Conservation (phyloP, 30 jellyfish, hydroid and myxozoan species). For the Clytia hemisphaerica region DNA sequence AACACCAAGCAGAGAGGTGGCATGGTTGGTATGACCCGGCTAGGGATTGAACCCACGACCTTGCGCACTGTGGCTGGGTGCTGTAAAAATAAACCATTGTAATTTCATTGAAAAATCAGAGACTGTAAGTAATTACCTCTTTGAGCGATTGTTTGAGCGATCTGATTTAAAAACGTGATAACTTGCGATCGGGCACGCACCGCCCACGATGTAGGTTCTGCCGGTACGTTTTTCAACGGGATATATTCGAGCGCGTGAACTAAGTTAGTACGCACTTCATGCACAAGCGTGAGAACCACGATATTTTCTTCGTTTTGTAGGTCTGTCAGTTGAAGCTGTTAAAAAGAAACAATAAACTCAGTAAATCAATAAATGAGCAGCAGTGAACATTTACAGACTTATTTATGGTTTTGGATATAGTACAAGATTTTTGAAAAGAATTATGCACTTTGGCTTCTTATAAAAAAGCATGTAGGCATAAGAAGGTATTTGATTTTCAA, state of each 20-base stretch:
- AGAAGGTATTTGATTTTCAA: too few species aligned
- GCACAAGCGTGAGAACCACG: conserved; percentile 60
- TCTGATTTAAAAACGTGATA: conserved; percentile 35
- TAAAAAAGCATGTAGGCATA: background rate
- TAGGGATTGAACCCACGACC: too few species aligned
- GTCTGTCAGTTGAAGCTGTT: conserved; percentile 80
- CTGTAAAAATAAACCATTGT: too few species aligned
- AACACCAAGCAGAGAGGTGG: too few species aligned
- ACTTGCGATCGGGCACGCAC: conserved; percentile 69
- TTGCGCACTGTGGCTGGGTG: too few species aligned
- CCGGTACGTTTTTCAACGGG: conserved; percentile 52
- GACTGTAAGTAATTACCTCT: conserved; percentile 38
- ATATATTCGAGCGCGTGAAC: conserved; percentile 80
- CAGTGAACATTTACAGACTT: background rate
- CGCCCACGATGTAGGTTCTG: conserved; percentile 91
- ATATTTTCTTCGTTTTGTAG: conserved; percentile 46
- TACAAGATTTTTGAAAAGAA: too few species aligned
- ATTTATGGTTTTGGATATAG: too few species aligned
- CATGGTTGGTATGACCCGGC: too few species aligned
- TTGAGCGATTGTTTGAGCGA: conserved; percentile 50
- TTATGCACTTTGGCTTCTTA: background rate
- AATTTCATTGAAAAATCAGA: background rate
- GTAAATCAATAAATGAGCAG: background rate
- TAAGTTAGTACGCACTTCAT: conserved; percentile 54
- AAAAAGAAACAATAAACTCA: background rate